These are phyloP conservation scores for Plodia interpunctella DNA, from an alignment of 1,140 invertebrate genomes.

Conservation along the genomic window DNA sequence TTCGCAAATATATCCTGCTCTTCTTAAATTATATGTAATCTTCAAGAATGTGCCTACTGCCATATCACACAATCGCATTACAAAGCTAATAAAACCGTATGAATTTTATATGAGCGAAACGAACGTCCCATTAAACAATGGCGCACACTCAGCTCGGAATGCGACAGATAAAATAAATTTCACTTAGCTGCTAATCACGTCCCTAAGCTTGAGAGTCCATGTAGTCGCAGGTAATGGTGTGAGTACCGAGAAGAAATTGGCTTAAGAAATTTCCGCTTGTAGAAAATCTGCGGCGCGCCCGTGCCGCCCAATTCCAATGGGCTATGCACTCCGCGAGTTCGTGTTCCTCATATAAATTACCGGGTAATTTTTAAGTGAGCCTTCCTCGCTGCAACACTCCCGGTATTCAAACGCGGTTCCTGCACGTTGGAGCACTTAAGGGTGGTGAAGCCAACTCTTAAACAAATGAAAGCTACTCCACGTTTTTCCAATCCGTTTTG, in stretches of 20 bases:
- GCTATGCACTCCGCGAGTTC: constrained; percentile 56
- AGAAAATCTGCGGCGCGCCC: constrained; percentile 41
- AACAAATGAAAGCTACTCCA: constrained; percentile 66
- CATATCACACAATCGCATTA: constrained; percentile 5
- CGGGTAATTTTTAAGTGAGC: constrained; percentile 69
- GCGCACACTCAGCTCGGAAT: constrained; percentile 28
- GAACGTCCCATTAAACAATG: constrained; percentile 41
- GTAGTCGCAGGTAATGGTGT: constrained; percentile 49
- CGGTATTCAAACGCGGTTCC: constrained; percentile 53
- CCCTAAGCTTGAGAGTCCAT: constrained; percentile 41
- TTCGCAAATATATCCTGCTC: neutral
- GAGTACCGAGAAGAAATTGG: constrained; percentile 64
- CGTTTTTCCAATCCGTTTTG: constrained; percentile 53
- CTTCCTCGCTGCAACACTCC: constrained; percentile 63
- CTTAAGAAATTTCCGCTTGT: constrained; percentile 54
- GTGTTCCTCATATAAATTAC: constrained; percentile 71
- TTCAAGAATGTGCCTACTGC: neutral
- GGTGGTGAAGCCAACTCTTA: constrained; percentile 56
- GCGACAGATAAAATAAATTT: constrained; percentile 56
- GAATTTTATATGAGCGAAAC: constrained; percentile 24
- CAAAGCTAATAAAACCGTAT: constrained; percentile 15
- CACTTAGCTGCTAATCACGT: constrained; percentile 59
- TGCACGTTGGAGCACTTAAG: constrained; percentile 59
- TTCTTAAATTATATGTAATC: neutral
- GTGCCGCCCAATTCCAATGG: constrained; percentile 49